Percentiles rank a stretch among this genome's conserved stretches.
Conservation (phyloP, 2,888 invertebrate species). For the Charanyca ferruginea region DNA sequence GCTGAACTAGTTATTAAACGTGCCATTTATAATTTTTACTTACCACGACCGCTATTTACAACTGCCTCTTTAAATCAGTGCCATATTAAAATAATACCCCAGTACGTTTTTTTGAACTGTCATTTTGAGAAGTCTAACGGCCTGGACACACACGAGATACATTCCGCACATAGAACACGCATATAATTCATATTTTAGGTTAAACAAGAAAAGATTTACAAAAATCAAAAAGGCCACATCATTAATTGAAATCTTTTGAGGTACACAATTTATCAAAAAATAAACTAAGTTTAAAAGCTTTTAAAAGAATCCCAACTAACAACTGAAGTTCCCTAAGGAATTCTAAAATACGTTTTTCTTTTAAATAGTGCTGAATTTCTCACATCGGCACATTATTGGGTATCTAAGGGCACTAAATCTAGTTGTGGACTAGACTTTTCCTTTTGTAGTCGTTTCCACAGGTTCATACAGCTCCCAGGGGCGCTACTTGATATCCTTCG, state of each 20-base stretch:
- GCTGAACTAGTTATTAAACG: no score
- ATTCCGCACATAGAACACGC: not conserved
- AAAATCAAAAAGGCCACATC: not conserved
- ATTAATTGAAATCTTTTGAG: not conserved
- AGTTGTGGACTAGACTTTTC: conserved; percentile 80
- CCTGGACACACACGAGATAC: no score
- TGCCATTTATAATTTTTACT: no score
- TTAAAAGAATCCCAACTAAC: conserved; percentile 15
- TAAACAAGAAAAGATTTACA: not conserved
- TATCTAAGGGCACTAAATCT: conserved; percentile 83
- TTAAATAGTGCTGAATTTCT: conserved; percentile 62
- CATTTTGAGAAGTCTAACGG: no score
- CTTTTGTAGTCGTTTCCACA: conserved; percentile 83
- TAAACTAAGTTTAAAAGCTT: conserved; percentile 34
- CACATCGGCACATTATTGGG: conserved; percentile 75
- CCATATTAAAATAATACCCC: no score
- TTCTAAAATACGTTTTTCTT: conserved; percentile 56
- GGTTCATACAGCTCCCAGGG: conserved; percentile 82
- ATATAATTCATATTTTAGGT: not conserved
- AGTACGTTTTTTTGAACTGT: no score
- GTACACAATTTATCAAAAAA: conserved; percentile 2
- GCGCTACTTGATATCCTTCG: conserved; percentile 75
- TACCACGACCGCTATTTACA: no score
- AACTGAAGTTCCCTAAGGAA: conserved; percentile 42
- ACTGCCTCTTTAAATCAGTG: no score